Evolutionary conservation across 2,888 invertebrate species (phyloP), one percentile per base, ranked within the genome.

Genomic region (Adelognathus sp.): DNA sequence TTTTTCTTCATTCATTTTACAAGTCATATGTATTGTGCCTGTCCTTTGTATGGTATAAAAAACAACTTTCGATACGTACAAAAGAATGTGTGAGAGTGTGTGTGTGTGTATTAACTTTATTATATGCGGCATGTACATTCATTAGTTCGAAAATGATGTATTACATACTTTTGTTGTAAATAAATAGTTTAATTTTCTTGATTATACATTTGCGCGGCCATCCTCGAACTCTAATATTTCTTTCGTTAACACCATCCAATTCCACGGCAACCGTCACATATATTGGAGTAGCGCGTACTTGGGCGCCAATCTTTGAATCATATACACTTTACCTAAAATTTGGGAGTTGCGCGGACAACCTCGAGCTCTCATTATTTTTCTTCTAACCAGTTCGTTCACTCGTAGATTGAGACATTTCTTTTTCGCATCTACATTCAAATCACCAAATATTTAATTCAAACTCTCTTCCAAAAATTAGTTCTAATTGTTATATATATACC

Each of bases 131-230:
- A 52, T 76, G 71, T 71, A 76, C 27, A 71, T 76, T n/a, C n/a
- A 76, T 60, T 71, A 66, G 41, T 36, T 44, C 36, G 58, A 67
- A 18, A 24, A 44, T 52, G 60, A 66, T 50, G 31, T 39, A 24
- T 39, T 63, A 52, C 33, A 60, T 54, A 21, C 18, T 11, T 52
- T 54, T 60, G 21, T 50, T 77, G 72, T 77, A 67, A 77, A 77
- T 77, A 77, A 77, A 72, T 72, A 54, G 66, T 46, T 72, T 33
- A 66, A 70, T 54, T 70, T 64, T 69, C 52, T 56, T 9, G 39
- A 39, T 41, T 14, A 14, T 11, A 1, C 9, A 18, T 11, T 52
- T 39, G 4, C 46, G 9, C 24, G 33, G n/a, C n/a, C n/a, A n/a
- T n/a, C n/a, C n/a, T n/a, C n/a, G n/a, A n/a, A n/a, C n/a, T n/a